Evolutionary conservation across 2,888 invertebrate genomes (phyloP), one percentile per base, ranked within the genome.

Genomic region (Hoplodrina ambigua): DNA sequence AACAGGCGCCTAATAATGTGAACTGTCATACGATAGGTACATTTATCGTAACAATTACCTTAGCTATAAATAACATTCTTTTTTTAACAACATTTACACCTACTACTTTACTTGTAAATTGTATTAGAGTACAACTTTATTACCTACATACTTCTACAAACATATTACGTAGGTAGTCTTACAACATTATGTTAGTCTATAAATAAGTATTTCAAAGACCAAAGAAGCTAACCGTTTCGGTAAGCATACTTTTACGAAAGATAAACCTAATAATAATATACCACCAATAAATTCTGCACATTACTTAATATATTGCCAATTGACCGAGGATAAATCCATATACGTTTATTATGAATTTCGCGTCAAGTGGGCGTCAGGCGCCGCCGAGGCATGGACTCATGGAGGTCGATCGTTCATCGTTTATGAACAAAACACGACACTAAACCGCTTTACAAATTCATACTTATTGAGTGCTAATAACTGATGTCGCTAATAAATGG

Each of bases 251-350:
- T 46, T 67, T 69, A 61, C 50, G 57, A 52, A 63, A 72, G 44
- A 72, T 52, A 33, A 49, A 70, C 58, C 54, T 49, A 61, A 46
- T 46, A 44, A 41, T 72, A 61, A 65, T 71, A 72, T 78, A 56
- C 55, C 78, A 63, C 64, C 50, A 57, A 68, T 59, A 52, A 69
- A 57, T 75, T 78, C 41, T 66, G 63, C 57, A 74, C 78, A 65
- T 73, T 52, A 65, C 37, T 30, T 57, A 65, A 83, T 80, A 79
- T 57, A 78, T 72, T 69, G 69, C 68, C 68, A 76, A 80, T 78
- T 80, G 72, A 68, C 55, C 60, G 69, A 75, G 71, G 78, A 80
- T 75, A 81, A 80, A 74, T 82, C 81, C 72, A 81, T 80, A 78
- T 72, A 63, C 69, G 66, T 67, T 59, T 68, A 59, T 60, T 54